Percentiles rank a stretch among this genome's conserved stretches.
Evolutionary conservation across 2,888 invertebrate genomes (phyloP).

Genomic region (Autographa pulchrina): DNA sequence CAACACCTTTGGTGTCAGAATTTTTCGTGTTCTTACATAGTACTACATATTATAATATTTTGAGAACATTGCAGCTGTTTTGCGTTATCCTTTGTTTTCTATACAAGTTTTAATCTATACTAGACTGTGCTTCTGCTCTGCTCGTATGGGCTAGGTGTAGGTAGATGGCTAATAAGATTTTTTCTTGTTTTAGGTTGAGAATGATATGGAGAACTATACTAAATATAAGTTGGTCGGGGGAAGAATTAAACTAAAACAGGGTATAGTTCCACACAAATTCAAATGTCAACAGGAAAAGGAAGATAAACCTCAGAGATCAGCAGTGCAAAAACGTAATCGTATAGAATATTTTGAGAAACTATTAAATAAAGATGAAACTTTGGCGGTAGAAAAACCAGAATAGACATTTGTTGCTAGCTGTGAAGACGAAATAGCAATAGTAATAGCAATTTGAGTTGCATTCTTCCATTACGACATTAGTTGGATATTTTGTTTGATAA

Average conservation of each 20-base stretch:
- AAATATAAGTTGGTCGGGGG: slow-evolving; percentile 56
- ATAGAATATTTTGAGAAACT: not conserved
- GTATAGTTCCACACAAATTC: slow-evolving; percentile 55
- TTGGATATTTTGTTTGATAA: no score
- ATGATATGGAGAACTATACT: slow-evolving; percentile 55
- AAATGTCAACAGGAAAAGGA: slow-evolving; percentile 48
- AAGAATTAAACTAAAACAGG: slow-evolving; percentile 53
- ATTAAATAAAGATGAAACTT: no score
- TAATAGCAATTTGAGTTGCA: no score
- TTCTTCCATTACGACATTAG: no score
- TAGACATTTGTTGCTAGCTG: no score
- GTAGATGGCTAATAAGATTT: slow-evolving; percentile 6
- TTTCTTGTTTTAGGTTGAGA: slow-evolving; percentile 53
- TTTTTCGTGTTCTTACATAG: slow-evolving; percentile 15
- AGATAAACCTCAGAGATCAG: slow-evolving; percentile 44
- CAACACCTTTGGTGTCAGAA: slow-evolving; percentile 26
- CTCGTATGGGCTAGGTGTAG: slow-evolving; percentile 13
- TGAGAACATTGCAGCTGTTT: slow-evolving; percentile 36
- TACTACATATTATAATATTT: slow-evolving; percentile 19
- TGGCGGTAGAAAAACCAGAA: no score
- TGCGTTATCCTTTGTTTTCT: slow-evolving; percentile 33
- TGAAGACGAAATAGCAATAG: no score
- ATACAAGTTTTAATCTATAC: slow-evolving; percentile 23
- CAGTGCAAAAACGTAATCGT: slow-evolving; percentile 13
- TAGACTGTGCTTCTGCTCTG: slow-evolving; percentile 14